Conservation (phyloP, 2,113 vertebrate genomes). For the human (Homo sapiens) region GRCh38 chr11:33234501-33235000, state of each 20-base stretch:
- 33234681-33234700: not conserved
- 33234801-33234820: conserved; percentile 43
- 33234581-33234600: no score
- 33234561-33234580: no score
- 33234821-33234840: conserved; percentile 47
- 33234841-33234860: conserved; percentile 63
- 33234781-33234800: not conserved
- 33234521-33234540: no score
- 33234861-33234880: conserved; percentile 65
- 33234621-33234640: no score
- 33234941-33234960: conserved; percentile 47
- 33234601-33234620: no score
- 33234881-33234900: conserved; percentile 53
- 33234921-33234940: conserved; percentile 64
- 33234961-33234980: conserved; percentile 68
- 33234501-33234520: no score
- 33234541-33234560: no score
- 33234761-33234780: conserved; percentile 12
- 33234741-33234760: conserved; percentile 18
- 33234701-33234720: conserved; percentile 61
- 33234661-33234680: not conserved
- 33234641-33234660: no score
- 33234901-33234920: conserved; percentile 62
- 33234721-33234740: conserved; percentile 56
- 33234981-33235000: conserved; percentile 61